phyloP scores from a whole-genome alignment of 2,888 invertebrate genomes.

The Dicyrtoma fusca region DNA sequence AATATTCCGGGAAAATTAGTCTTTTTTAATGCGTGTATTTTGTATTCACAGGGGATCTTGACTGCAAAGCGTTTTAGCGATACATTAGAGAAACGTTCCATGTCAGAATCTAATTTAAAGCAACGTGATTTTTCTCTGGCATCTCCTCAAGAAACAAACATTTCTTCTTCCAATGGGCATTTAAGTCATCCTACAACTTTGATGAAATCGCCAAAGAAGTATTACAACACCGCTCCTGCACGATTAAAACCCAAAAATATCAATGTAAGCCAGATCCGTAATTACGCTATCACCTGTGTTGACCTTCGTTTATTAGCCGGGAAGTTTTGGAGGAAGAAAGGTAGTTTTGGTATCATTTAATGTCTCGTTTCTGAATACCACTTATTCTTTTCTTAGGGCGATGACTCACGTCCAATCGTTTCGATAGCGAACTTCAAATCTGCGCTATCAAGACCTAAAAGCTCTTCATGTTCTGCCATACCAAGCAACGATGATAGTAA shows the following conservation, averaged over 20 bases:
- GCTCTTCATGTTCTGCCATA: conserved; percentile 55
- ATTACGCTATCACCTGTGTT: too few relatives aligned
- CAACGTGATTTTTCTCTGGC: conserved; percentile 62
- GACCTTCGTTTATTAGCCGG: background rate
- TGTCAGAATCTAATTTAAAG: conserved; percentile 88
- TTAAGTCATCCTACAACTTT: conserved; percentile 44
- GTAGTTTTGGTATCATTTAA: too few relatives aligned
- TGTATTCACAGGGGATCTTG: conserved; percentile 75
- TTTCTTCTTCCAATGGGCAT: conserved; percentile 53
- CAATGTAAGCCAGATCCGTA: conserved; percentile 14
- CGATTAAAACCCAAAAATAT: conserved; percentile 53
- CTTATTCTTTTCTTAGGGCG: conserved; percentile 4
- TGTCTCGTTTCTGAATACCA: too few relatives aligned
- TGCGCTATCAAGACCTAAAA: conserved; percentile 47
- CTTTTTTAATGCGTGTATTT: background rate
- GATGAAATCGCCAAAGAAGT: conserved; percentile 55
- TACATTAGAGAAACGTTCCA: conserved; percentile 77
- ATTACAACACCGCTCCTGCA: conserved; percentile 56
- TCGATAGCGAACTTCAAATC: conserved; percentile 24
- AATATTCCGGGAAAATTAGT: background rate
- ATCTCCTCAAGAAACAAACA: conserved; percentile 46
- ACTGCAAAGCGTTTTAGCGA: conserved; percentile 94
- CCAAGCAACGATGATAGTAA: conserved; percentile 31
- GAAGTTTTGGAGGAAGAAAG: too few relatives aligned
- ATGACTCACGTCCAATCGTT: conserved; percentile 24